A percentile compares a stretch with the other conserved stretches of the same genome.
Conservation (phyloP, 2,888 invertebrate species). For the Cyrtodaria siliqua region DNA sequence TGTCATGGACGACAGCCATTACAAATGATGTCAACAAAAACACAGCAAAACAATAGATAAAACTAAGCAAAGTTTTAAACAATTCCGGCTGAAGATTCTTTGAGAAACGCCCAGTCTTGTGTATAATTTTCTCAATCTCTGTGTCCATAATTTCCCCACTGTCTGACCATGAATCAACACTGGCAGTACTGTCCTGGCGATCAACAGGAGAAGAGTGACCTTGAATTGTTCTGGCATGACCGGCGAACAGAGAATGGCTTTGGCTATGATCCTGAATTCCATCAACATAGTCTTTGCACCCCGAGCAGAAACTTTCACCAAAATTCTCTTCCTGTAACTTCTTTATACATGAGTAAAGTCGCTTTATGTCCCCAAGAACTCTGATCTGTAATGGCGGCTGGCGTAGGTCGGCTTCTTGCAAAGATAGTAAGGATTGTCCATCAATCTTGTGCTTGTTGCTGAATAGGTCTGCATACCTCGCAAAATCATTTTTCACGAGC, state of each 20-base stretch:
- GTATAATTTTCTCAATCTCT: conserved; percentile 29
- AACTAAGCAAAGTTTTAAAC: conserved; percentile 82
- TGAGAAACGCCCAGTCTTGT: conserved; percentile 31
- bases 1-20: conserved; percentile 99
- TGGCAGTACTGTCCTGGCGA: too few relatives aligned
- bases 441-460: conserved; percentile 88
- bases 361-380: conserved; percentile 93
- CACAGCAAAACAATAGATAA: conserved; percentile 83
- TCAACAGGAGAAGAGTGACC: too few relatives aligned
- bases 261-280: too few relatives aligned
- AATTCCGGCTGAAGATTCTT: conserved; percentile 92
- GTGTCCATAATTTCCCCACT: background rate
- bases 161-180: background rate
- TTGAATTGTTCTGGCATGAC: too few relatives aligned
- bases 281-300: conserved; percentile 2
- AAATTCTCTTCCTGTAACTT: conserved; percentile 58
- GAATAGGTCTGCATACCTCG: conserved; percentile 85
- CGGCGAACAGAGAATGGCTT: too few relatives aligned
- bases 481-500: conserved; percentile 87
- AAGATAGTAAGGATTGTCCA: conserved; percentile 93
- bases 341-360: conserved; percentile 88
- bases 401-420: conserved; percentile 94
- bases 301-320: background rate
- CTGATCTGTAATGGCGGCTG: conserved; percentile 87
- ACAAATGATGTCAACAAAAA: conserved; percentile 89